Base-by-base conservation (phyloP, 2,797 vertebrate genomes). In the Takifugu rubripes region DNA sequence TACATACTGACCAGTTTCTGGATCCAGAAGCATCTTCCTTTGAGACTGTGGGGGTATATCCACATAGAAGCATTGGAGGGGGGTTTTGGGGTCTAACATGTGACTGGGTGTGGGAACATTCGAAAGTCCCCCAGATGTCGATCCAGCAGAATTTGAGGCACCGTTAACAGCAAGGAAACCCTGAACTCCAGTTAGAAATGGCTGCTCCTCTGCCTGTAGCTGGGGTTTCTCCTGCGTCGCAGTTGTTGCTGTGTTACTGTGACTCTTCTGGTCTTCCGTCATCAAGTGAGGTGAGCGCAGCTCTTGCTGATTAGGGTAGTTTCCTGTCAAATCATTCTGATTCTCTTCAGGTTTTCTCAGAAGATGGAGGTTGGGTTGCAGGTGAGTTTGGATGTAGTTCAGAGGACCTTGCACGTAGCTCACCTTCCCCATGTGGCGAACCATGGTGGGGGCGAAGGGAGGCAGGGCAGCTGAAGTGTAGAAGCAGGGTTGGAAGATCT, bases 1-100 rank as follows among this genome's bases (percentile, higher is more conserved):
- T 45, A 96, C 82, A 10, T 93, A 95, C 63, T 92, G 93, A 54
- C 94, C 92, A 0, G 93, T 96, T 77, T 97, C 93, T 0, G 94
- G 94, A 71, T 95, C 94, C 1, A 94, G 90, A 64, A 96, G 88
- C 1, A 90, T 87, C 64, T 94, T 93, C 50, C 91, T 86, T 68
- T 91, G 90, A 26, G 90, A 88, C 56, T 89, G 91, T 21, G 84
- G 79, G 0, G 90, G 89, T 0, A 76, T 65, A 66, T 93, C 91
- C 72, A 94, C 54, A 15, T 90, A 91, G 77, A 94, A 93, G 72
- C 82, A 92, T 15, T 70, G 89, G 4, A 93, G 93, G 2, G 84
- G 93, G 2, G 84, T 92, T 80, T 87, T 83, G 0, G 92, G 92
- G 59, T 96, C 92, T 8, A 93, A 56, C 0, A 94, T 54, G 57